Evolutionary conservation across 2,113 vertebrate species (phyloP).

Genomic region (Leucosticte australis): DNA sequence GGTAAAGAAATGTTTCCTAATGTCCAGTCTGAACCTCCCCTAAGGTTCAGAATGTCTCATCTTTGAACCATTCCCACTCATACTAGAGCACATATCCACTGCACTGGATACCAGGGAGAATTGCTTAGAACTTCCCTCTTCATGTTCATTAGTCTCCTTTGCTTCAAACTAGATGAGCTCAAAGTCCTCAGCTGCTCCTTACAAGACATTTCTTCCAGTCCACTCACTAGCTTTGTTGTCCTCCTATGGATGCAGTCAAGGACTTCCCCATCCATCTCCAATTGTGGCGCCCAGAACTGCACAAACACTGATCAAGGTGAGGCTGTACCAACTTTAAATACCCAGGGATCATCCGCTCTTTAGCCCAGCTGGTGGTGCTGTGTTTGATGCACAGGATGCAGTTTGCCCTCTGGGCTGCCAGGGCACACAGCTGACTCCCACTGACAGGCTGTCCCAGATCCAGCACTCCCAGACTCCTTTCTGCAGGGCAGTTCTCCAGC

Average conservation of each 20-base stretch:
- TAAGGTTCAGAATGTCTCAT: not conserved
- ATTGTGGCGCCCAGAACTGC: not conserved
- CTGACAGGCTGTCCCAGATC: not conserved
- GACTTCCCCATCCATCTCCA: not conserved
- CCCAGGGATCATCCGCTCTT: accelerated
- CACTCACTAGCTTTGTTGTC: not conserved
- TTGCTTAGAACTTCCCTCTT: not conserved
- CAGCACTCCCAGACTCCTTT: not conserved
- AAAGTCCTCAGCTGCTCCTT: not conserved
- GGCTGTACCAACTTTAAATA: not conserved
- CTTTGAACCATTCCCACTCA: not conserved
- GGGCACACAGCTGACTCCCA: not conserved
- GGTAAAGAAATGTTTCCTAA: not conserved
- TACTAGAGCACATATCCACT: not conserved
- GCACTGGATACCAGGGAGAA: not conserved
- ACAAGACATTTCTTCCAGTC: not conserved
- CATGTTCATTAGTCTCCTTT: not conserved
- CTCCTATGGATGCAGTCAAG: not conserved
- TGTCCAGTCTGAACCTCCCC: not conserved
- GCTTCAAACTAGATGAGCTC: not conserved
- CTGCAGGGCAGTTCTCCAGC: not conserved
- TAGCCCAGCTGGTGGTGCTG: not conserved
- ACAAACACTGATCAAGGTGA: not conserved
- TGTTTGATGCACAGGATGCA: not conserved
- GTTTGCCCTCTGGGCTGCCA: not conserved